Conservation (phyloP, 64 coral and sea anemone species). For the Catalaphyllia jardinei region DNA sequence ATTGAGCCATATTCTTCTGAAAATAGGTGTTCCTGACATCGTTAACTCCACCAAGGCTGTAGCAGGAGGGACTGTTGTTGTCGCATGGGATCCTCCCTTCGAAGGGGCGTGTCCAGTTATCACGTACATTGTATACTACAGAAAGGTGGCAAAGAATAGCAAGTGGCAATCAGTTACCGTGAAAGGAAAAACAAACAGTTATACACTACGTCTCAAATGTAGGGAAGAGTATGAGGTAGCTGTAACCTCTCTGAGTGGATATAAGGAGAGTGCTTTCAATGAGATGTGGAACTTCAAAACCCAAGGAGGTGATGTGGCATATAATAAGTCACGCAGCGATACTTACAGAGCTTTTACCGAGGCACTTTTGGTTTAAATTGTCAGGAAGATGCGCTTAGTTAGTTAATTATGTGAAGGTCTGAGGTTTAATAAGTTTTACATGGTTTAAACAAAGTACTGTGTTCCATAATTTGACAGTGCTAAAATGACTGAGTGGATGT, state of each 20-base stretch:
- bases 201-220: background rate
- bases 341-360: too few species aligned
- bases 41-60: background rate
- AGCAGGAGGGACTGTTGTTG: background rate
- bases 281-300: background rate
- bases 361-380: too few species aligned
- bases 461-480: too few species aligned
- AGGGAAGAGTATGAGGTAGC: background rate
- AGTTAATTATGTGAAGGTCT: too few species aligned
- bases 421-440: too few species aligned
- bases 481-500: too few species aligned
- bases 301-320: background rate
- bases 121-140: background rate
- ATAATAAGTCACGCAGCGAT: too few species aligned
- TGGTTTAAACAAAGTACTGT: too few species aligned
- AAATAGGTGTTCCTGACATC: conserved; percentile 1
- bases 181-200: background rate
- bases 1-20: background rate
- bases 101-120: background rate
- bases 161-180: background rate
- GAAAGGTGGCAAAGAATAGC: background rate
- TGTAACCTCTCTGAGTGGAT: background rate
- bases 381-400: too few species aligned
- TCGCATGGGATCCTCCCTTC: background rate
- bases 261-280: background rate